These are phyloP conservation scores for Odontocerum albicorne DNA, from an alignment of 2,888 invertebrate genomes.

Conservation along the genomic window DNA sequence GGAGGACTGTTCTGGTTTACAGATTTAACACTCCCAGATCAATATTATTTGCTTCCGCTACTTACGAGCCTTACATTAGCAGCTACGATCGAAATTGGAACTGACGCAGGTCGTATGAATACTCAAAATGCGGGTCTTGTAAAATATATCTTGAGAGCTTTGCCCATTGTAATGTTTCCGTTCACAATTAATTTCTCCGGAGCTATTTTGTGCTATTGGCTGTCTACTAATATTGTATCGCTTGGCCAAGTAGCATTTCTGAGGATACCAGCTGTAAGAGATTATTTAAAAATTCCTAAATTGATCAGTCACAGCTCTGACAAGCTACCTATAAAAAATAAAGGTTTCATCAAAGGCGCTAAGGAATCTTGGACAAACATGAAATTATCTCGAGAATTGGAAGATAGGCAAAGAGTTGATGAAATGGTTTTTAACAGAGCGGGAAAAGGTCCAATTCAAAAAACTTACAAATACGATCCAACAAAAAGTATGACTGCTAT, in stretches of 20 bases:
- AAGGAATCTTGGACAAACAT: conserved; percentile 84
- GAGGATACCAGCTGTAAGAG: conserved; percentile 71
- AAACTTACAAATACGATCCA: conserved; percentile 87
- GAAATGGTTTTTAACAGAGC: conserved; percentile 79
- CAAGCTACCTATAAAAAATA: conserved; percentile 66
- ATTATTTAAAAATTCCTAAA: conserved; percentile 74
- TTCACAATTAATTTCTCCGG: conserved; percentile 87
- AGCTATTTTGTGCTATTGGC: conserved; percentile 89
- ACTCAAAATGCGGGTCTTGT: conserved; percentile 69
- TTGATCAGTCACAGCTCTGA: conserved; percentile 59
- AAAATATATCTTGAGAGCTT: conserved; percentile 72
- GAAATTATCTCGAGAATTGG: conserved; percentile 75
- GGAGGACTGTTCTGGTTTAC: conserved; percentile 94
- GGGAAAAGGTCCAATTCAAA: conserved; percentile 82
- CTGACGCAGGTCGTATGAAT: conserved; percentile 70
- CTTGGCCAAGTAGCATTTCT: conserved; percentile 78
- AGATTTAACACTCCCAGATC: conserved; percentile 90
- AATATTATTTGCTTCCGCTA: conserved; percentile 82
- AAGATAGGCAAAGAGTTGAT: conserved; percentile 75
- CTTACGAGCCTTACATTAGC: conserved; percentile 82
- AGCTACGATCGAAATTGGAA: conserved; percentile 80
- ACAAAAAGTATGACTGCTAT: conserved; percentile 53
- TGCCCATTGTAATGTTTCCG: conserved; percentile 81
- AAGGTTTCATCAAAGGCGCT: conserved; percentile 76
- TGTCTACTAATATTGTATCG: conserved; percentile 83